Conservation (phyloP, 2,888 invertebrate genomes). For the Aspidiotus destructor region DNA sequence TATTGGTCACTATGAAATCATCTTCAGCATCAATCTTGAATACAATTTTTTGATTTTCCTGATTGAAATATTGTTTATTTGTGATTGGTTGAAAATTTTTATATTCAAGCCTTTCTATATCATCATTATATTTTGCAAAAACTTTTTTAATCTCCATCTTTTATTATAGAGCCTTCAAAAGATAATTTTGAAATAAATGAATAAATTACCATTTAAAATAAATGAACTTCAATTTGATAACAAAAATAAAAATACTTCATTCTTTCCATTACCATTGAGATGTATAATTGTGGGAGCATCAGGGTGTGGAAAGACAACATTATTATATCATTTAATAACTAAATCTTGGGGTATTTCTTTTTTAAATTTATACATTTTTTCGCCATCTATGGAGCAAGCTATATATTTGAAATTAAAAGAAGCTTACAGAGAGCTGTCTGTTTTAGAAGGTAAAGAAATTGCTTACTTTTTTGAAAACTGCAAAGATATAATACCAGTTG, state of each 20-base stretch:
- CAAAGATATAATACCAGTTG: conserved; percentile 4
- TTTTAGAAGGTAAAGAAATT: conserved; percentile 4
- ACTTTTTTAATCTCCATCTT: conserved; percentile 1
- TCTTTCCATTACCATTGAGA: conserved; percentile 1
- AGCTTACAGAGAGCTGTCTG: conserved; percentile 1
- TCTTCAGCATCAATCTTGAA: conserved; percentile 2
- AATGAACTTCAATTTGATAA: not conserved
- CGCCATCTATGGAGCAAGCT: conserved; percentile 1
- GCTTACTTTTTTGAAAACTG: conserved; percentile 4
- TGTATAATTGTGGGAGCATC: not conserved
- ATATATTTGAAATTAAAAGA: conserved; percentile 4
- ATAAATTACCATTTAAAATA: conserved; percentile 1
- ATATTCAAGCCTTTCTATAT: conserved; percentile 4
- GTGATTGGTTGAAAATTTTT: conserved; percentile 4
- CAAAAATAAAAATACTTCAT: not conserved
- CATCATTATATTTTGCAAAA: not conserved
- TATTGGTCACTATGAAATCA: conserved; percentile 4
- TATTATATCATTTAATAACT: conserved; percentile 1
- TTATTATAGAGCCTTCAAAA: not conserved
- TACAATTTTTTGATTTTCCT: conserved; percentile 1
- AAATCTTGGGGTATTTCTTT: not conserved
- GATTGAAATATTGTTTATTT: not conserved
- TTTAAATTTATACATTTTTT: conserved; percentile 4
- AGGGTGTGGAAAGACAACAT: not conserved
- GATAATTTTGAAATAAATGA: conserved; percentile 4